Base-by-base conservation (phyloP, 2,888 invertebrate genomes). In the Drosophila mimetica region DNA sequence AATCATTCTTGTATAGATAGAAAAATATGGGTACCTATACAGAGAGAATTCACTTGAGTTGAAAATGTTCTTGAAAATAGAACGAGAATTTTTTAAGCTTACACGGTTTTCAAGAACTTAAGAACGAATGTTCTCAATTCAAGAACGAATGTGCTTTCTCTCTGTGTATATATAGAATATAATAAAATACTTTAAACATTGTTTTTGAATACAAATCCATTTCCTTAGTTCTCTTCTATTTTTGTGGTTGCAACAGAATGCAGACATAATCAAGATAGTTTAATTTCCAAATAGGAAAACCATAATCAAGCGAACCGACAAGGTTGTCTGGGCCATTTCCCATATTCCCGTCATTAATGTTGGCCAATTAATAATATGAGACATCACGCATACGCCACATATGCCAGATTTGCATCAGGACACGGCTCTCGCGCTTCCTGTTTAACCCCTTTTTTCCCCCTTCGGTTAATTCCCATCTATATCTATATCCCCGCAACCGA, bases 331-430 rank as follows among this genome's bases (percentile, higher is more conserved):
- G 48, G 54, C 34, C 47, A 82, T 82, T 71, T 80, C 79, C 79
- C 69, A 53, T 61, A 1, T 30, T n/a, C 9, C 36, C 6, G 4
- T 16, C 22, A 11, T 20, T 13, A 34, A 18, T 28, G n/a, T 28
- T 22, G 22, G 30, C 22, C 41, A 66, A 65, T 66, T 66, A 66
- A 25, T 16, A 48, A 48, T 60, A 64, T 61, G 70, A 66, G 41
- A 74, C 51, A 44, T 75, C 70, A 75, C 79, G 75, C 71, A 81
- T 81, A 81, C 81, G 82, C 72, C 59, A 42, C 63, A 63, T 71
- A 41, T 25, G 47, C 41, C 20, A 59, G 65, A 66, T 66, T 54
- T 54, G 46, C 52, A 65, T 65, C 59, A 28, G 44, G 53, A 60
- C 11, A 30, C 14, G 51, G 44, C 44, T 9, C 42, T n/a, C 9